Base-by-base conservation (phyloP, 1,140 invertebrate genomes). In the Drosophila burlai region DNA sequence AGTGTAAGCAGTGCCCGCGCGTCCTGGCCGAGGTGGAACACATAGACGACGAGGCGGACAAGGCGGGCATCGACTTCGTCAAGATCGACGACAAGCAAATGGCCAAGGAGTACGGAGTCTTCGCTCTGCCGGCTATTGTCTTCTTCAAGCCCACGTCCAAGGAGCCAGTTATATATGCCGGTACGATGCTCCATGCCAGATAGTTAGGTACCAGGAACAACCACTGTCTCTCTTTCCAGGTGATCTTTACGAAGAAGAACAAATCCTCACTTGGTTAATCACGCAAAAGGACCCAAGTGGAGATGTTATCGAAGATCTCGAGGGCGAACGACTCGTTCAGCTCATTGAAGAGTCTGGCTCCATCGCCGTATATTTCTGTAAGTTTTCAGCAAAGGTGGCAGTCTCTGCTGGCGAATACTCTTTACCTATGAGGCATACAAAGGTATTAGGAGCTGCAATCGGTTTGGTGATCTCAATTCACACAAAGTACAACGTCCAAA, bases 131-230 rank as follows among this genome's bases (percentile, higher is more conserved):
- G 3, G 97, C 97, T 2, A 96, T 98, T 66, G 94, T 98, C 0
- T 98, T 98, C 93, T 98, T 98, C 92, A 97, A 97, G 92, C 94
- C 96, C 83, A 96, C 96, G 4, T 96, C 96, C 0, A 97, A 97
- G 81, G 97, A 98, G 91, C 97, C 98, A 29, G 97, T 98, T 5
- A 98, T 99, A 82, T 99, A 98, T 93, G 97, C 98, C 92, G 97
- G 97, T 97, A 94, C 73, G 73, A 75, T 57, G 2, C 13, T 10
- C 11, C 5, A 7, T 24, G 2, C 8, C 7, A 21, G 13, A 38
- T 24, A 24, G 18, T 15, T 38, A 1, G 8, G 1, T 38, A 1
- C 2, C 5, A 21, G 24, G 10, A 16, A 46, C 24, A 16, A n/a
- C 21, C 0, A 11, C 0, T 15, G 10, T 13, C 10, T 2, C 50